A percentile compares a stretch with the other conserved stretches of the same genome.
Evolutionary conservation across 1,140 invertebrate genomes (phyloP).

Genomic region (Yoshiicerus persimilis): DNA sequence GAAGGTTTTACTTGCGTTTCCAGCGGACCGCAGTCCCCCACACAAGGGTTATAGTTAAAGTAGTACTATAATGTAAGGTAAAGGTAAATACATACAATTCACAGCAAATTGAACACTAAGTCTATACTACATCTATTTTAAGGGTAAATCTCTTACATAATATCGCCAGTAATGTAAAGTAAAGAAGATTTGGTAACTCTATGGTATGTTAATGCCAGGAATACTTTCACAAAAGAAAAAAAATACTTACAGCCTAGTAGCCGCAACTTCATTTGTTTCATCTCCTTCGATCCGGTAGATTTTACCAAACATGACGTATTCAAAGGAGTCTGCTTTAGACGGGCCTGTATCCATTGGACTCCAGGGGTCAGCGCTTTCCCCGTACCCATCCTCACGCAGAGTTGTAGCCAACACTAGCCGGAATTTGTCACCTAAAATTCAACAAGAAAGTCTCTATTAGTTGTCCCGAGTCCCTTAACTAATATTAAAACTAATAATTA

Average conservation of each 20-base stretch:
- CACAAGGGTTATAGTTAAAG: too few relatives aligned
- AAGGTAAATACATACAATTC: not conserved
- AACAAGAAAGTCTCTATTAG: not conserved
- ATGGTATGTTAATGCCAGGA: not conserved
- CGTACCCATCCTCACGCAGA: constrained; percentile 92
- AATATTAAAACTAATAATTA: not conserved
- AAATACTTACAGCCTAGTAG: constrained; percentile 74
- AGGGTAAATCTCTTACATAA: not conserved
- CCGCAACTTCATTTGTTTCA: constrained; percentile 83
- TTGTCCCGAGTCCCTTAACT: not conserved
- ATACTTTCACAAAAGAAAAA: constrained; percentile 32
- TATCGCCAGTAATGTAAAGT: not conserved
- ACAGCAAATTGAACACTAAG: not conserved
- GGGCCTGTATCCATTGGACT: constrained; percentile 78
- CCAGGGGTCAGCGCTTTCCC: constrained; percentile 86
- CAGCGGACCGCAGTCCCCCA: too few relatives aligned
- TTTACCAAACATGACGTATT: constrained; percentile 99
- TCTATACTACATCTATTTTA: too few relatives aligned
- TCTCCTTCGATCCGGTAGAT: constrained; percentile 98
- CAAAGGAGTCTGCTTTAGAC: constrained; percentile 91
- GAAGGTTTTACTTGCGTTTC: too few relatives aligned
- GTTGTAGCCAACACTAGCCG: constrained; percentile 93
- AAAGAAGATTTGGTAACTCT: too few relatives aligned
- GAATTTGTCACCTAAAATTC: constrained; percentile 73
- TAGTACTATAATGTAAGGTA: too few relatives aligned